These are phyloP conservation scores for Silvanus unidentatus DNA, from an alignment of 2,888 invertebrate species.

Conservation along the genomic window DNA sequence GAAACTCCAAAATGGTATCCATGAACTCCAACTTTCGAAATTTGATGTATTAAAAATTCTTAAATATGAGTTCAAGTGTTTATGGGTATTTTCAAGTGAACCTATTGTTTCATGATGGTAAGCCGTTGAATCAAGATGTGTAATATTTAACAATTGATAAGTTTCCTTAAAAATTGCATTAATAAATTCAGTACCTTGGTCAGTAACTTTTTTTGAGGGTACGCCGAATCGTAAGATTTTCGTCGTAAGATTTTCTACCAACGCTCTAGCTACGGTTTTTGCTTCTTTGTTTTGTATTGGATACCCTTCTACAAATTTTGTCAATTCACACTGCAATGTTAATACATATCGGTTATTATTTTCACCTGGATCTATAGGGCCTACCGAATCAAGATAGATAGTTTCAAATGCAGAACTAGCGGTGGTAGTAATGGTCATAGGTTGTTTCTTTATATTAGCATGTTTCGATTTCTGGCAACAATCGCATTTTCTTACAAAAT, in stretches of 20 bases:
- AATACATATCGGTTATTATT: conserved; percentile 12
- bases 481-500: conserved; percentile 19
- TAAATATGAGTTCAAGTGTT: conserved; percentile 10
- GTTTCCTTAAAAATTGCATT: conserved; percentile 11
- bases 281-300: conserved; percentile 14
- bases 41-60: conserved; percentile 7
- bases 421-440: conserved; percentile 15
- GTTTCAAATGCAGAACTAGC: conserved; percentile 17
- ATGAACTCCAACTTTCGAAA: conserved; percentile 12
- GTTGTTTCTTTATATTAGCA: conserved; percentile 6
- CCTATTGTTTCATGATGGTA: conserved; percentile 16
- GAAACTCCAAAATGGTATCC: conserved; percentile 19
- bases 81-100: conserved; percentile 15
- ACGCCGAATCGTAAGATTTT: conserved; percentile 20
- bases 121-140: conserved; percentile 15
- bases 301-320: conserved; percentile 16
- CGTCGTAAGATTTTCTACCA: conserved; percentile 22
- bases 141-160: conserved; percentile 16
- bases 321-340: conserved; percentile 17
- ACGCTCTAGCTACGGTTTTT: conserved; percentile 10
- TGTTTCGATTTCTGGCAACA: conserved; percentile 15
- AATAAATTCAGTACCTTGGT: conserved; percentile 19
- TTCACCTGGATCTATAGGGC: conserved; percentile 10
- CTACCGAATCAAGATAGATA: conserved; percentile 17
- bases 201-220: conserved; percentile 14